These are phyloP conservation scores for Belgica antarctica DNA, from an alignment of 2,888 invertebrate species.

Conservation along the genomic window DNA sequence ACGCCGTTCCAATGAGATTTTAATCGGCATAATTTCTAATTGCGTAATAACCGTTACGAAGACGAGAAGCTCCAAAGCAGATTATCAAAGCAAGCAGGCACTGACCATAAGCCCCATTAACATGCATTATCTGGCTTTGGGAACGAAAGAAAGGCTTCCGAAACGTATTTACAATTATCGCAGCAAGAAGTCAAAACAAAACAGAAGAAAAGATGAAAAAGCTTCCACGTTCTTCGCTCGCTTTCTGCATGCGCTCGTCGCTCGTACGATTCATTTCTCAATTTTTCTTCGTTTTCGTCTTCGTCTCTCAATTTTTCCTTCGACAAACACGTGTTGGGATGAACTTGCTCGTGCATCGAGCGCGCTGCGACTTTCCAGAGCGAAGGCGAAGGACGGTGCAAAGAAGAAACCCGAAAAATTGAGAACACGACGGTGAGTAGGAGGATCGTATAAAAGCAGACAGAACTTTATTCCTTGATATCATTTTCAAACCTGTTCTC, in stretches of 20 bases:
- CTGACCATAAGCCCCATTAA: constrained; percentile 20
- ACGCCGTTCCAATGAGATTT: neutral
- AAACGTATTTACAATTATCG: constrained; percentile 21
- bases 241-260: constrained; percentile 3
- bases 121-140: constrained; percentile 24
- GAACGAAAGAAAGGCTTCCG: constrained; percentile 23
- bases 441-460: constrained; percentile 38
- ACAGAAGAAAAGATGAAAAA: constrained; percentile 33
- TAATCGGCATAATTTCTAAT: constrained; percentile 9
- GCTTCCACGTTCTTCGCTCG: constrained; percentile 41
- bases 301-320: constrained; percentile 20
- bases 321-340: constrained; percentile 39
- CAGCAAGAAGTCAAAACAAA: constrained; percentile 41
- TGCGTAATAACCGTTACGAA: neutral
- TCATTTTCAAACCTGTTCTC: constrained; percentile 35
- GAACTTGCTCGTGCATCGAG: constrained; percentile 42
- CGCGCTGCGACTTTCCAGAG: constrained; percentile 41
- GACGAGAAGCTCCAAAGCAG: neutral
- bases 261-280: constrained; percentile 25
- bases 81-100: neutral
- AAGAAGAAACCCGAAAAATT: constrained; percentile 14
- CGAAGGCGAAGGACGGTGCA: neutral
- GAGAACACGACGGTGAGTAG: constrained; percentile 35
- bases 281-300: constrained; percentile 18
- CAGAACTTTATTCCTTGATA: constrained; percentile 39